phyloP scores from a whole-genome alignment of 2,113 vertebrate species.

The Tupaia chinensis region DNA sequence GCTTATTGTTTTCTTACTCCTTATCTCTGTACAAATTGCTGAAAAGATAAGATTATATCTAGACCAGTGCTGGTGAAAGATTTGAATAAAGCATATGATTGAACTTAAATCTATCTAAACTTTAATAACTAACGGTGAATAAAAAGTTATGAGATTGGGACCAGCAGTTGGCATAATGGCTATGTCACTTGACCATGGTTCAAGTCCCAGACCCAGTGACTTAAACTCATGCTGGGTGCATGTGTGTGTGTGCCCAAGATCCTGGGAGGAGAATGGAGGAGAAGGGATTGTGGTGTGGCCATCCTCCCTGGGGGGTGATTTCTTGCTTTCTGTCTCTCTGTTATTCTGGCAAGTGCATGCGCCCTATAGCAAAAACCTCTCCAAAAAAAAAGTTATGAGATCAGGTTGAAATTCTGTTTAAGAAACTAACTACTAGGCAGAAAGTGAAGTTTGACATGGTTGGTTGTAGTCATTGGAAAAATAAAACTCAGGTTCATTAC shows the following conservation, averaged over 20 bases:
- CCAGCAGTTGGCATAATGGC: too few relatives aligned
- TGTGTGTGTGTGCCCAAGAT: too few relatives aligned
- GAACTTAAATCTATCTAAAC: neutral
- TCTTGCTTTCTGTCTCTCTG: too few relatives aligned
- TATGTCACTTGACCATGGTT: too few relatives aligned
- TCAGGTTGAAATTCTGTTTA: neutral
- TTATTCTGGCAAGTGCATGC: too few relatives aligned
- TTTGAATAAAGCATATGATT: neutral
- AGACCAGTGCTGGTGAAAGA: neutral
- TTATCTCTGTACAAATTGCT: neutral
- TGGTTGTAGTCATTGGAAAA: neutral
- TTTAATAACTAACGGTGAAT: conserved; percentile 4
- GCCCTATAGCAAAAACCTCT: too few relatives aligned
- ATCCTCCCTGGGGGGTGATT: too few relatives aligned
- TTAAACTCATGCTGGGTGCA: too few relatives aligned
- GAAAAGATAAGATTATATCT: neutral
- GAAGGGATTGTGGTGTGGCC: too few relatives aligned
- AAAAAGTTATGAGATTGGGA: neutral
- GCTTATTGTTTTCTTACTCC: neutral
- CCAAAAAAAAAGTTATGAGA: neutral
- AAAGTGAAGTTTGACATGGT: neutral
- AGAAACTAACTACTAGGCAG: neutral
- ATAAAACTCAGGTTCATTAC: neutral
- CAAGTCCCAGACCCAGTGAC: too few relatives aligned
- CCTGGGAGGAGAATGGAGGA: too few relatives aligned